Base-by-base conservation (phyloP, 2,888 invertebrate genomes). In the Dioctria linearis region DNA sequence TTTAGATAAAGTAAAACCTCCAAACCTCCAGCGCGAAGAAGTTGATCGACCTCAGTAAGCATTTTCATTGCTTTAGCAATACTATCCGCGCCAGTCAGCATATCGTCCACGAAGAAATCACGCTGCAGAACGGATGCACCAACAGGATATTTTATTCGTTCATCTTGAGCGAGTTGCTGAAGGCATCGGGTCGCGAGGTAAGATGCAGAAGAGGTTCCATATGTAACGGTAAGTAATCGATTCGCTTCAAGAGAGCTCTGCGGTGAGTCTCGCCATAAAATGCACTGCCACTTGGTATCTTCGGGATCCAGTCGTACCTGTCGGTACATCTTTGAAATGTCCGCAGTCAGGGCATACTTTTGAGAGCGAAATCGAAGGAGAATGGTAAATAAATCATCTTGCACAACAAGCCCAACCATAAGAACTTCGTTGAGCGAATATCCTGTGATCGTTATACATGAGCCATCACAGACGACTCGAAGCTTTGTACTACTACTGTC, bases 301-400 rank as follows among this genome's bases (percentile, higher is more conserved):
- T 61, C 43, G 0, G 79, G 79, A 3, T 82, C 61, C 2, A 83
- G 63, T 37, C 71, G 71, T 3, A 84, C 80, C 40, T 83, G 83
- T 2, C 83, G 80, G n/a, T 82, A 83, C 82, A 83, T 83, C 11
- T 84, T 83, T 39, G 82, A 46, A 3, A 84, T 79, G 42, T 85
- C 83, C 8, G 51, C 51, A 9, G 51, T 51, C 11, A 51, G 51
- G 11, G 2, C 2, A 11, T 2, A 51, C 51, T 51, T 51, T 2
- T 51, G 51, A 9, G 51, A 51, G 1, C 51, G 51, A 51, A 51
- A 51, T 2, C 51, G 51, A 9, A 51, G 8, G 51, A 51, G 51
- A 51, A 51, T 51, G 51, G 8, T 51, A 11, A 51, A 51, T 11
- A 51, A 51, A 11, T 51, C 51, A 6, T 51, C 51, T 51, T 51